A percentile compares a stretch with the other conserved stretches of the same genome.
Conservation (phyloP, 2,113 vertebrate genomes). For the Delphinapterus leucas region DNA sequence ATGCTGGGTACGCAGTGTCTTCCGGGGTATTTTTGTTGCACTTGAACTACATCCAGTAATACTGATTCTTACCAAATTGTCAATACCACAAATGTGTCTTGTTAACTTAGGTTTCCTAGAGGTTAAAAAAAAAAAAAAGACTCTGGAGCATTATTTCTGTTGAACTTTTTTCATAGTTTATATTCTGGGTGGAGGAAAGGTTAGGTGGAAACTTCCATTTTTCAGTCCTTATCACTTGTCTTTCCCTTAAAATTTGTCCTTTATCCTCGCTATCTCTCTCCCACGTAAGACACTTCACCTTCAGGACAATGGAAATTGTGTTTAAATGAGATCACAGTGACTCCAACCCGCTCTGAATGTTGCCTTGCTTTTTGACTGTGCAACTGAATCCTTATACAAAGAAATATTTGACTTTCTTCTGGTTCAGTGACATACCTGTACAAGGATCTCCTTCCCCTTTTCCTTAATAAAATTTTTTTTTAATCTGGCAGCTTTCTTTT, state of each 20-base stretch:
- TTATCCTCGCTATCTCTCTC: not conserved
- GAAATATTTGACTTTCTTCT: slow-evolving; percentile 72
- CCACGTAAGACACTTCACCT: not conserved
- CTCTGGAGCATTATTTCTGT: not conserved
- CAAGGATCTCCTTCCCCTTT: not conserved
- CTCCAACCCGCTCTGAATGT: not conserved
- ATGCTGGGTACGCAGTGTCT: not conserved
- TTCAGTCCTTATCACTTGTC: not conserved
- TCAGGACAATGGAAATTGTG: not conserved
- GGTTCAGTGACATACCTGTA: slow-evolving; percentile 57
- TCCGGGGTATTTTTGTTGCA: slow-evolving; percentile 27
- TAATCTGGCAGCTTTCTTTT: slow-evolving; percentile 53
- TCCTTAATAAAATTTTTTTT: not conserved
- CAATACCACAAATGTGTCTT: not conserved
- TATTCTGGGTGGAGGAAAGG: not conserved
- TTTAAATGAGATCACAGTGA: not conserved
- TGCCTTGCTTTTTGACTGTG: slow-evolving; percentile 53
- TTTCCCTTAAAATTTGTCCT: not conserved
- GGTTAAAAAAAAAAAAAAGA: not conserved
- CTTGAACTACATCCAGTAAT: slow-evolving; percentile 23
- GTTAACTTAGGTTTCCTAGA: slow-evolving; percentile 16
- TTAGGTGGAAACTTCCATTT: not conserved
- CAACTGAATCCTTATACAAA: slow-evolving; percentile 65
- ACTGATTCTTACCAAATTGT: slow-evolving; percentile 3
- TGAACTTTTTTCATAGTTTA: not conserved